Evolutionary conservation across 2,888 invertebrate species (phyloP).

Genomic region (Drosophila peninsularis): DNA sequence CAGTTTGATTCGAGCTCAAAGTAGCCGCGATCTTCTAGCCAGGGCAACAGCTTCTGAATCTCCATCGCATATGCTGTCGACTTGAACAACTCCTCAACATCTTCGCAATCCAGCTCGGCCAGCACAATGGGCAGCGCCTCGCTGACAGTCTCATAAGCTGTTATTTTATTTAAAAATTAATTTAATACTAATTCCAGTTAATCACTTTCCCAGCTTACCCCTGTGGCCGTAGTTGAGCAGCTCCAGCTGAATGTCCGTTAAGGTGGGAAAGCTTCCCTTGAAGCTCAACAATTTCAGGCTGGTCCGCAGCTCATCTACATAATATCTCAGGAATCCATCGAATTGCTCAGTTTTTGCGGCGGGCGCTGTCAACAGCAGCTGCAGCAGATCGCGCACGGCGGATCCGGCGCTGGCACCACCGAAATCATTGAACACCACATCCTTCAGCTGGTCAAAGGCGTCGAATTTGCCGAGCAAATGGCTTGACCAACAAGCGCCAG

Average conservation of each 20-base stretch:
- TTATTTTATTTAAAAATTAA: not conserved
- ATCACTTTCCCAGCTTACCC: slow-evolving; percentile 47
- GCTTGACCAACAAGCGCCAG: slow-evolving; percentile 76
- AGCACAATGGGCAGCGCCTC: slow-evolving; percentile 59
- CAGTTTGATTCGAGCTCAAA: slow-evolving; percentile 43
- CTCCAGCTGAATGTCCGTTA: slow-evolving; percentile 75
- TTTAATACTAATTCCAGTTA: too few relatives aligned
- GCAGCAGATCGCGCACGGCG: slow-evolving; percentile 73
- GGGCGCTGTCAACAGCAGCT: slow-evolving; percentile 73
- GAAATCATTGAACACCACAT: slow-evolving; percentile 71
- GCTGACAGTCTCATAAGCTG: slow-evolving; percentile 49
- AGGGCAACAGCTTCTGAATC: slow-evolving; percentile 57
- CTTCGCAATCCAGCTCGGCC: slow-evolving; percentile 28
- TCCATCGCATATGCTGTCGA: slow-evolving; percentile 37
- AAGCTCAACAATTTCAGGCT: slow-evolving; percentile 67
- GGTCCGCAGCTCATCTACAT: slow-evolving; percentile 65
- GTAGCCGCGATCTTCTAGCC: slow-evolving; percentile 69
- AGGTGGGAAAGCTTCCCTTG: slow-evolving; percentile 63
- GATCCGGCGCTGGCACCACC: slow-evolving; percentile 66
- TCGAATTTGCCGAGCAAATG: slow-evolving; percentile 74
- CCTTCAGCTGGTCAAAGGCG: slow-evolving; percentile 59
- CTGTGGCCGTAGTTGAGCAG: slow-evolving; percentile 68
- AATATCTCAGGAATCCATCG: slow-evolving; percentile 72
- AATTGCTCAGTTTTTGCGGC: slow-evolving; percentile 70
- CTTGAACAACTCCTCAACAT: slow-evolving; percentile 53